Conservation (phyloP, 2,888 invertebrate species). For the Neoascia interrupta region DNA sequence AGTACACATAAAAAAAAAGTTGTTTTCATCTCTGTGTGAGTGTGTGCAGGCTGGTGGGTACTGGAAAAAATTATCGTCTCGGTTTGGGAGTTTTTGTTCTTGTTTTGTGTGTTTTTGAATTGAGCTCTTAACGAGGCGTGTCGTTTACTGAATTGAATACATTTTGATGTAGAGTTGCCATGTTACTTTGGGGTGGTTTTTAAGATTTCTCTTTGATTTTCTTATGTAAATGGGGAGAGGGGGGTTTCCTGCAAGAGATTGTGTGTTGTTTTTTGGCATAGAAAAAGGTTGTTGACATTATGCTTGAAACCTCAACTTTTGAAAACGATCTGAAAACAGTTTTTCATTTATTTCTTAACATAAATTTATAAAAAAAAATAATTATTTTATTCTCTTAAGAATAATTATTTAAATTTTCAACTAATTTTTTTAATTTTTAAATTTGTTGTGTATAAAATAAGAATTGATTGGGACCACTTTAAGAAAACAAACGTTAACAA, state of each 20-base stretch:
- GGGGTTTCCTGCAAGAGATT: neutral
- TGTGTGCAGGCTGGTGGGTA: constrained; percentile 6
- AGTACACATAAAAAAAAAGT: neutral
- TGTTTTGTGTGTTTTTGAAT: constrained; percentile 59
- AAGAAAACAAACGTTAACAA: too few relatives aligned
- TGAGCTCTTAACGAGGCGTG: constrained; percentile 57
- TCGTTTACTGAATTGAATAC: constrained; percentile 14
- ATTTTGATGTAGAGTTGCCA: constrained; percentile 30
- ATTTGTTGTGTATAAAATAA: too few relatives aligned
- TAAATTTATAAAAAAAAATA: too few relatives aligned
- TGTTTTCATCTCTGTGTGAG: neutral
- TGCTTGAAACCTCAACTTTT: too few relatives aligned
- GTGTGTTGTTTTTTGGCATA: neutral
- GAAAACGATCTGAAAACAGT: too few relatives aligned
- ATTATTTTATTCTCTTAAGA: too few relatives aligned
- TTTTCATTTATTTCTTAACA: too few relatives aligned
- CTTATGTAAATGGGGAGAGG: too few relatives aligned
- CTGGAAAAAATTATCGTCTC: constrained; percentile 40
- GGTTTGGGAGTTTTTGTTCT: constrained; percentile 56
- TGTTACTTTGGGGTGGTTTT: neutral
- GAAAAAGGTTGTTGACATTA: too few relatives aligned
- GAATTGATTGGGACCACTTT: too few relatives aligned
- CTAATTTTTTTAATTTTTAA: too few relatives aligned
- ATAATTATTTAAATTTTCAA: too few relatives aligned
- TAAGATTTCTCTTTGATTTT: neutral